A percentile compares a stretch with the other conserved stretches of the same genome.
Evolutionary conservation across 2,797 vertebrate genomes (phyloP).

Genomic region (Neopelma chrysocephalum): DNA sequence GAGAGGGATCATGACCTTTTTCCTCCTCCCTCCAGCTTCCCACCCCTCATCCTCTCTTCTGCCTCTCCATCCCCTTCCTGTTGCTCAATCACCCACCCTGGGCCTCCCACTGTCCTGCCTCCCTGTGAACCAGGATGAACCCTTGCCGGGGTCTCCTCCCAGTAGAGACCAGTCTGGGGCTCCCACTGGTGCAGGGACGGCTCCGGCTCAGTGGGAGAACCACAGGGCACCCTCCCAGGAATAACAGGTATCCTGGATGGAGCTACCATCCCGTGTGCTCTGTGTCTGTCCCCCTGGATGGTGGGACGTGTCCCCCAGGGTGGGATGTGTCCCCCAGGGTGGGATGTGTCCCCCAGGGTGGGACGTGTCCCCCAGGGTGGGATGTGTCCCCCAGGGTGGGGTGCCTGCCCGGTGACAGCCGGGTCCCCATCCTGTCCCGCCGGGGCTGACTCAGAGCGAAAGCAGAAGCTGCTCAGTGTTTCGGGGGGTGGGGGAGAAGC

Average conservation of each 20-base stretch:
- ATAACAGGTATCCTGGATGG: not conserved
- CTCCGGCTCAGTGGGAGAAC: not conserved
- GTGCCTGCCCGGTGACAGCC: accelerated
- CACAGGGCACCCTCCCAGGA: not conserved
- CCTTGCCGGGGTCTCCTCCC: not conserved
- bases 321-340: not conserved
- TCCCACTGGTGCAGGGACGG: not conserved
- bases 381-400: not conserved
- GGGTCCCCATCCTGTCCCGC: not conserved
- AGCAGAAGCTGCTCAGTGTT: slow-evolving; percentile 77
- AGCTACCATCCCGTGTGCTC: accelerated
- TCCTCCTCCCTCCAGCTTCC: not conserved
- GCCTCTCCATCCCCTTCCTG: not conserved
- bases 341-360: not conserved
- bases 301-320: not conserved
- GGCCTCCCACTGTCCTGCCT: not conserved
- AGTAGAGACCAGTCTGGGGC: not conserved
- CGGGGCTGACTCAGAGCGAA: slow-evolving; percentile 78
- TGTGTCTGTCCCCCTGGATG: not conserved
- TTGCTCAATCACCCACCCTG: not conserved
- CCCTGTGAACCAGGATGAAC: not conserved
- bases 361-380: not conserved
- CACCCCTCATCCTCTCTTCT: not conserved
- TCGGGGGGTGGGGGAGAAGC: slow-evolving; percentile 61
- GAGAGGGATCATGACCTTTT: not conserved